phyloP scores from a whole-genome alignment of 2,888 invertebrate genomes.

The Koerneria pararmatus region DNA sequence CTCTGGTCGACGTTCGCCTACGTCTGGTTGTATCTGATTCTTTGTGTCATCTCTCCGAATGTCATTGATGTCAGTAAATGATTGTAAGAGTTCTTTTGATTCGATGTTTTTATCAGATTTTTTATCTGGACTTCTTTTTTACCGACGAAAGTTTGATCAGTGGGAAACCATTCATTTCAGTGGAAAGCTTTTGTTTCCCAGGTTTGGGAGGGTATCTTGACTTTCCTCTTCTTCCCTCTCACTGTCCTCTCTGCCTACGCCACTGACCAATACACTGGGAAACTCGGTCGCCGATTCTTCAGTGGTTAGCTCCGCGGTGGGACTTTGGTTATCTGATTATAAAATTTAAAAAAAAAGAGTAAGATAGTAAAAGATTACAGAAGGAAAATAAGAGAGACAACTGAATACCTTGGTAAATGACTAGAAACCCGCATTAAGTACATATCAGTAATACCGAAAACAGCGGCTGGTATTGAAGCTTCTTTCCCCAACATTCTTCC shows the following conservation, averaged over 20 bases:
- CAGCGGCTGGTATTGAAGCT: no score
- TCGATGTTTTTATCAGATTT: neutral
- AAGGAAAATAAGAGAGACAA: no score
- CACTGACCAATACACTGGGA: constrained; percentile 71
- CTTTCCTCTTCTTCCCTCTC: constrained; percentile 90
- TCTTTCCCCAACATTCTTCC: constrained; percentile 15
- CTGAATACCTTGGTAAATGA: no score
- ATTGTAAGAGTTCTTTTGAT: neutral
- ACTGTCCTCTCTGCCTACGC: constrained; percentile 92
- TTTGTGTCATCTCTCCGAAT: constrained; percentile 70
- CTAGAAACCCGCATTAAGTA: no score
- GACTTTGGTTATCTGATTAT: no score
- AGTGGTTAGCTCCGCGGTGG: constrained; percentile 29
- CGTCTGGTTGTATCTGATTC: constrained; percentile 92
- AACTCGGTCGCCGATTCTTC: constrained; percentile 47
- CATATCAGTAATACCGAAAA: no score
- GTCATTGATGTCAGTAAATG: constrained; percentile 48
- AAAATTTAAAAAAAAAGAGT: no score
- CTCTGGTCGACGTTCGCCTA: constrained; percentile 98
- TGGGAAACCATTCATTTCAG: no score
- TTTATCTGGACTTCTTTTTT: neutral
- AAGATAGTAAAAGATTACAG: no score
- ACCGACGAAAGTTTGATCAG: constrained; percentile 6
- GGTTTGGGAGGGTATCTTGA: constrained; percentile 68
- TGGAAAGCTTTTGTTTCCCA: constrained; percentile 13